Evolutionary conservation across 2,113 vertebrate genomes (phyloP).

Genomic region (Peromyscus polionotus): DNA sequence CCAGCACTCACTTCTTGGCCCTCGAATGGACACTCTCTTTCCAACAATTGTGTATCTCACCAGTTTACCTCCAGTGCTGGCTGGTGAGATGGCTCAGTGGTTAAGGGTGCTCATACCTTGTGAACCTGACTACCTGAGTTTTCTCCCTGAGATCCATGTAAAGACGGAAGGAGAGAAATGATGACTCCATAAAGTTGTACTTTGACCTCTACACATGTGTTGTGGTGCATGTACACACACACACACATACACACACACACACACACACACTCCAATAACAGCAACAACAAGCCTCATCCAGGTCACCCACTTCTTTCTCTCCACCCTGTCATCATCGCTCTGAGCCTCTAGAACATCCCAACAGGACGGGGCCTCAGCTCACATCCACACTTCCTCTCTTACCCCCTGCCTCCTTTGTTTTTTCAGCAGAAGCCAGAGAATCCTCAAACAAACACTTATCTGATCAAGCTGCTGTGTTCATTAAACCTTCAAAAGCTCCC

Average conservation of each 20-base stretch:
- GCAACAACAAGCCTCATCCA: not conserved
- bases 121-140: not conserved
- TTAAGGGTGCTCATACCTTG: not conserved
- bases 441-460: not conserved
- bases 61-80: not conserved
- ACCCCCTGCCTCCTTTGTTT: not conserved
- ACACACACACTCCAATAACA: not conserved
- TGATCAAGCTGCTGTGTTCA: not conserved
- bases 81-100: not conserved
- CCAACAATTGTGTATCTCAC: not conserved
- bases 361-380: rapidly evolving
- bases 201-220: not conserved
- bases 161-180: not conserved
- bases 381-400: not conserved
- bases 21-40: not conserved
- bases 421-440: slow-evolving; percentile 1
- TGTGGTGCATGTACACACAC: not conserved
- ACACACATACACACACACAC: not conserved
- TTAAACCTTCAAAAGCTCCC: not conserved
- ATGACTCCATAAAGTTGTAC: not conserved
- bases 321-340: not conserved
- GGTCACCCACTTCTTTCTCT: not conserved
- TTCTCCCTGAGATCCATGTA: not conserved
- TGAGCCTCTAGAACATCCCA: not conserved
- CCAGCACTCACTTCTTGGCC: no score